A percentile compares a stretch with the other conserved stretches of the same genome.
phyloP scores from a whole-genome alignment of 2,888 invertebrate species.

The Acleris laterana region DNA sequence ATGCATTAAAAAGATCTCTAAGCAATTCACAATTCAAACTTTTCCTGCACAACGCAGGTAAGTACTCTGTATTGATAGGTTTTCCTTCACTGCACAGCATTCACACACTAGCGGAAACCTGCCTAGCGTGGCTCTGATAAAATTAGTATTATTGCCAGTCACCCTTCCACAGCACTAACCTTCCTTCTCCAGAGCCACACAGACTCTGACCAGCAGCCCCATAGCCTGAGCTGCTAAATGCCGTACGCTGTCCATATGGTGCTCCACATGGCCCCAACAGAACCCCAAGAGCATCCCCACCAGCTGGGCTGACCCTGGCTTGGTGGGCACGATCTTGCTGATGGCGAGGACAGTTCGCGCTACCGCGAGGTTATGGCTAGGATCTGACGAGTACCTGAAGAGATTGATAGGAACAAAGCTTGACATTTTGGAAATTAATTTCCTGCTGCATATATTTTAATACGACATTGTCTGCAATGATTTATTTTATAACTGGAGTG shows the following conservation, averaged over 20 bases:
- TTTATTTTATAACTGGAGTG: no score
- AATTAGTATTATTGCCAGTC: no score
- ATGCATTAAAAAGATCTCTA: no score
- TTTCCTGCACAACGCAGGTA: no score
- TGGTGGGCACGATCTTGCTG: constrained; percentile 49
- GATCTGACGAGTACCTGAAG: constrained; percentile 63
- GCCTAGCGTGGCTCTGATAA: no score
- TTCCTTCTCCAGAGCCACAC: constrained; percentile 49
- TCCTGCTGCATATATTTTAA: no score
- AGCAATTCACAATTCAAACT: no score
- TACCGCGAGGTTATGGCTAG: constrained; percentile 52
- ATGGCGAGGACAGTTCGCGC: constrained; percentile 62
- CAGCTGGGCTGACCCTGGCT: constrained; percentile 37
- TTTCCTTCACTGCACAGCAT: no score
- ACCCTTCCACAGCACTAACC: constrained; percentile 51
- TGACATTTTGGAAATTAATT: no score
- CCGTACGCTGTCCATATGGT: constrained; percentile 87
- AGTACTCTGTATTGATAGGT: no score
- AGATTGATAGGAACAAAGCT: not conserved
- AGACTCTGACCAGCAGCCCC: constrained; percentile 55
- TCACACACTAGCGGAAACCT: no score
- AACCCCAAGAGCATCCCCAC: constrained; percentile 60
- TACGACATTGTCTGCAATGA: no score
- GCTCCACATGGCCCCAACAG: constrained; percentile 85
- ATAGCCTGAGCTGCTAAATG: constrained; percentile 82